Base-by-base conservation (phyloP, 2,797 vertebrate genomes). In the Malurus leucopterus region DNA sequence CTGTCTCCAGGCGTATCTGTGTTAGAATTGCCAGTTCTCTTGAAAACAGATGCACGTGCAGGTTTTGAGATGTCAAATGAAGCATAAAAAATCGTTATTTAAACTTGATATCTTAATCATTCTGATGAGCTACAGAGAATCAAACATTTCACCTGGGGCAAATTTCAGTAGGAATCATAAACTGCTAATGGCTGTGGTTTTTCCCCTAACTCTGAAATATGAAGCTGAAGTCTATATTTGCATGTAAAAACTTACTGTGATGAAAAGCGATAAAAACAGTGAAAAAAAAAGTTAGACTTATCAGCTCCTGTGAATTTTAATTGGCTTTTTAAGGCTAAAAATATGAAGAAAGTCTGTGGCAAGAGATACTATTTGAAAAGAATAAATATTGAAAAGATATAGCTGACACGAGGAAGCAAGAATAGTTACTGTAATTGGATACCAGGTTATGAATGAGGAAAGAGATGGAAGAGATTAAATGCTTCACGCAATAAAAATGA, bases 381-480 rank as follows among this genome's bases (percentile, higher is more conserved):
- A 75, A 93, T 93, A 95, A 93, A 92, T 88, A 89, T 81, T 84
- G 82, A 93, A 86, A 89, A 86, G 70, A 86, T 89, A 85, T 41
- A 77, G 49, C 57, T 90, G 88, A 78, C 57, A 83, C 30, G 71
- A 91, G 74, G 88, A 94, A 92, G 87, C 65, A 91, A 90, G 90
- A 95, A 94, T 91, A 92, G 94, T 89, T 90, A 89, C 85, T 73
- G 53, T 94, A 94, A 94, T 94, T 94, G 89, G 87, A 92, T 86
- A 78, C 32, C 36, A 86, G 61, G 67, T 93, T 88, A 87, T 85
- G 90, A 95, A 91, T 92, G 84, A 88, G 24, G 36, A 84, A 90
- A 95, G 77, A 89, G 86, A 95, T 91, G 36, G 87, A 90, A 91
- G 58, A 92, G 82, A 95, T 95, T 91, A 93, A 92, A 91, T 81